Percentiles rank a stretch among this genome's conserved stretches.
Evolutionary conservation across 2,797 vertebrate species (phyloP).

Genomic region (Eutrigla gurnardus): DNA sequence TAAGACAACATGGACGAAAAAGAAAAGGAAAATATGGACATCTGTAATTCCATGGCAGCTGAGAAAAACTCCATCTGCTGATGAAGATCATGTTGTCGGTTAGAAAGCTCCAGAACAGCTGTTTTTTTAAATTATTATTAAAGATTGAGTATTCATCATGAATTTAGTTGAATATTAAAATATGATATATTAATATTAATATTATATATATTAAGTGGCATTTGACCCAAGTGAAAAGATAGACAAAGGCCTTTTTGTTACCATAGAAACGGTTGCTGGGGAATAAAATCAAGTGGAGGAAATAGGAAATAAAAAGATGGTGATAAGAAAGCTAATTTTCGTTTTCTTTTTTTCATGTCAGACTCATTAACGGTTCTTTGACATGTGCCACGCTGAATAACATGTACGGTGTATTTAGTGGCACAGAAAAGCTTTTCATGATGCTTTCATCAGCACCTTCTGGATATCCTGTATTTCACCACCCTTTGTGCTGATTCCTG

Average conservation of each 20-base stretch:
- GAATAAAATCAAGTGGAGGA: neutral
- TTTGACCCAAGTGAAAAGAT: neutral
- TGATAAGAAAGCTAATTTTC: neutral
- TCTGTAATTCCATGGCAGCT: neutral
- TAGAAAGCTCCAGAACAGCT: neutral
- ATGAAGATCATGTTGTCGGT: conserved; percentile 3
- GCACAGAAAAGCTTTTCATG: neutral
- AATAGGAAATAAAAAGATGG: neutral
- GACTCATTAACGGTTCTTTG: neutral
- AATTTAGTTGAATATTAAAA: conserved; percentile 8
- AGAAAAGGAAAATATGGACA: neutral
- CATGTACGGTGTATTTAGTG: neutral
- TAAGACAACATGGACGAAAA: neutral
- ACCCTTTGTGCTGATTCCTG: conserved; percentile 23
- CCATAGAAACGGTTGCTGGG: conserved; percentile 41
- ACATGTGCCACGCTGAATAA: conserved; percentile 2
- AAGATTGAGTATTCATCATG: neutral
- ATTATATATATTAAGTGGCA: too few relatives aligned
- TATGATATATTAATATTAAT: too few relatives aligned
- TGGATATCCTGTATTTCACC: conserved; percentile 10
- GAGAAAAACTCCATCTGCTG: neutral
- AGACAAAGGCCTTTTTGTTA: conserved; percentile 26
- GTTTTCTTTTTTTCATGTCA: conserved; percentile 3
- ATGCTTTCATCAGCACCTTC: conserved; percentile 7
- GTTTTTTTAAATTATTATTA: neutral